These are phyloP conservation scores for Thecophora atra DNA, from an alignment of 2,888 invertebrate genomes.

Conservation along the genomic window DNA sequence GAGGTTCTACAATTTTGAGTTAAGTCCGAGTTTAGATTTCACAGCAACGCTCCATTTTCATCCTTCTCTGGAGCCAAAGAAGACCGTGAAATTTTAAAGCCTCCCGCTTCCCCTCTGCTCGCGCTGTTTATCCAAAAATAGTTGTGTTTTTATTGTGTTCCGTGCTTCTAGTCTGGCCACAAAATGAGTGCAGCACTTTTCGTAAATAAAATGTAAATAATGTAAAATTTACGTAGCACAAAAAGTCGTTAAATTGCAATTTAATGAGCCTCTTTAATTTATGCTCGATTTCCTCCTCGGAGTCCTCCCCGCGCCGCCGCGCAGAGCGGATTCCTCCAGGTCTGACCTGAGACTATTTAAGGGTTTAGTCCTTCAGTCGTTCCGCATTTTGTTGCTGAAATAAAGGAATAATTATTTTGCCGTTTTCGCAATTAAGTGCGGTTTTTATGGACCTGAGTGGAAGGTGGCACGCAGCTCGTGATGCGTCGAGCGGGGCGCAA, in stretches of 20 bases:
- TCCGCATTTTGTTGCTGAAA: not conserved
- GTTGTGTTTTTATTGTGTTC: not conserved
- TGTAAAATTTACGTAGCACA: not conserved
- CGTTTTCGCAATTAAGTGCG: constrained; percentile 23
- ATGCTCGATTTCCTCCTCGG: not conserved
- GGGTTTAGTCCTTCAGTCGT: not conserved
- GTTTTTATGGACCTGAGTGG: not conserved
- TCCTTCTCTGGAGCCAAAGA: no score
- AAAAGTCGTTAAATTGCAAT: constrained; percentile 9
- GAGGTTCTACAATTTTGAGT: no score
- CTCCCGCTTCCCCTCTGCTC: no score
- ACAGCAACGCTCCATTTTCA: no score
- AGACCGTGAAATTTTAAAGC: no score
- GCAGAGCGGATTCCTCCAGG: not conserved
- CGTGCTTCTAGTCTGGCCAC: not conserved
- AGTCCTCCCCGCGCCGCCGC: not conserved
- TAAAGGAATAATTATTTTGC: constrained; percentile 15
- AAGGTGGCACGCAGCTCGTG: not conserved
- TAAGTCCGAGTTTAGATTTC: no score
- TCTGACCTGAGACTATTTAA: constrained; percentile 1
- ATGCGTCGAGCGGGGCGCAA: not conserved
- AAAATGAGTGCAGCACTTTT: not conserved
- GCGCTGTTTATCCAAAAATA: not conserved
- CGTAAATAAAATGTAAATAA: no score
- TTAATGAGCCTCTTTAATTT: not conserved